Evolutionary conservation across 2,888 invertebrate genomes (phyloP).

Genomic region (Tribolium freemani): DNA sequence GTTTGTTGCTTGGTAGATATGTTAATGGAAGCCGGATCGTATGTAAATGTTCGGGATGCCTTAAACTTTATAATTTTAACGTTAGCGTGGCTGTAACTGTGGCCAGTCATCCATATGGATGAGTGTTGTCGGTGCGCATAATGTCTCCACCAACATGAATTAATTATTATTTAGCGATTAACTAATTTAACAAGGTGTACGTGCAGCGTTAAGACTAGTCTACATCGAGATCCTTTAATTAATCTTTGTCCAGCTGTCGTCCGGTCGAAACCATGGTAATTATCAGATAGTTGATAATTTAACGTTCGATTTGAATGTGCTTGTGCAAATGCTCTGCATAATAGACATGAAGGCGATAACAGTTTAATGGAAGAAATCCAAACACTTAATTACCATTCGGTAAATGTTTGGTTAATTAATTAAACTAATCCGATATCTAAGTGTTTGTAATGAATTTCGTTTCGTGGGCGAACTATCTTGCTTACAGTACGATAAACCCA

Average conservation of each 20-base stretch:
- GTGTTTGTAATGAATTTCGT: background rate
- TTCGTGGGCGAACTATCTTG: constrained; percentile 10
- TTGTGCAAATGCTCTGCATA: background rate
- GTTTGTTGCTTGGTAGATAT: constrained; percentile 50
- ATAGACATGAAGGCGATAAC: constrained; percentile 13
- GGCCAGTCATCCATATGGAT: constrained; percentile 28
- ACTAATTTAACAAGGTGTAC: constrained; percentile 31
- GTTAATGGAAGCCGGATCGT: constrained; percentile 51
- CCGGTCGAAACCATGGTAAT: background rate
- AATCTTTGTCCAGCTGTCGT: constrained; percentile 11
- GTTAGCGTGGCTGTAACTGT: constrained; percentile 38
- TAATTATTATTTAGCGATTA: constrained; percentile 30
- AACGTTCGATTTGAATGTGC: background rate
- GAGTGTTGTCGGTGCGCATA: constrained; percentile 17
- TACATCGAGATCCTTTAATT: constrained; percentile 5
- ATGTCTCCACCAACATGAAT: constrained; percentile 28
- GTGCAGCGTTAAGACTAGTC: background rate
- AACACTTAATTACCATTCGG: constrained; percentile 10
- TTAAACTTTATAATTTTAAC: constrained; percentile 48
- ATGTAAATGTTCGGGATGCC: constrained; percentile 51
- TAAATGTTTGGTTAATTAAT: constrained; percentile 18
- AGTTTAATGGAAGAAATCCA: constrained; percentile 10
- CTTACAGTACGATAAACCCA: constrained; percentile 8
- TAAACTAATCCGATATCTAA: constrained; percentile 6
- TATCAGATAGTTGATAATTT: background rate